A percentile compares a stretch with the other conserved stretches of the same genome.
Evolutionary conservation across 2,888 invertebrate genomes (phyloP).

Genomic region (Ypsolopha scabrella): DNA sequence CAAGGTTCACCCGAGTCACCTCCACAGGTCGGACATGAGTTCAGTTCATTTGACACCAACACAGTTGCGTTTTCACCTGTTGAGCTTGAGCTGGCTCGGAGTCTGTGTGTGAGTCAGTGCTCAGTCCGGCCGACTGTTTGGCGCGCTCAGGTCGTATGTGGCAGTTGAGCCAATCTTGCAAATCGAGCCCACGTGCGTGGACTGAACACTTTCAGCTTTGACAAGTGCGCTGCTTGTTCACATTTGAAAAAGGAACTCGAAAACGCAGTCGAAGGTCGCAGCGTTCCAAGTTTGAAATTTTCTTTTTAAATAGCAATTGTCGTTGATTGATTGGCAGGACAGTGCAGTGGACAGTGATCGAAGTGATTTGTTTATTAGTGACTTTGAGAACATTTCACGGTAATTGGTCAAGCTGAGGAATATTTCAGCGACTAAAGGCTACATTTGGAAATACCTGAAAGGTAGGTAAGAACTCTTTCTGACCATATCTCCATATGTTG

Average conservation of each 20-base stretch:
- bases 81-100: slow-evolving; percentile 39
- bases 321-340: slow-evolving; percentile 18
- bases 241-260: background rate
- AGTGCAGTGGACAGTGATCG: slow-evolving; percentile 42
- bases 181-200: slow-evolving; percentile 43
- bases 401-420: slow-evolving; percentile 56
- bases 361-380: slow-evolving; percentile 34
- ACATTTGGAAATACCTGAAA: slow-evolving; percentile 62
- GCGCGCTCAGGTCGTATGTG: slow-evolving; percentile 57
- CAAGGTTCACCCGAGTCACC: slow-evolving; percentile 48
- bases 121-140: slow-evolving; percentile 60
- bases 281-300: slow-evolving; percentile 9
- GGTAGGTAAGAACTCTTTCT: slow-evolving; percentile 27
- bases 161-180: slow-evolving; percentile 16
- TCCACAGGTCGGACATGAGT: slow-evolving; percentile 47
- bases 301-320: slow-evolving; percentile 17
- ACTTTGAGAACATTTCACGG: slow-evolving; percentile 38
- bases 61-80: slow-evolving; percentile 63
- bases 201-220: slow-evolving; percentile 43
- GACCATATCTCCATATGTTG: background rate
- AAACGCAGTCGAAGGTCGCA: background rate
- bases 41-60: slow-evolving; percentile 46
- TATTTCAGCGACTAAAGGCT: slow-evolving; percentile 46
- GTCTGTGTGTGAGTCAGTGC: slow-evolving; percentile 37
- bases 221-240: slow-evolving; percentile 31